Conservation (phyloP, 2,113 vertebrate species). For the Candoia aspera region DNA sequence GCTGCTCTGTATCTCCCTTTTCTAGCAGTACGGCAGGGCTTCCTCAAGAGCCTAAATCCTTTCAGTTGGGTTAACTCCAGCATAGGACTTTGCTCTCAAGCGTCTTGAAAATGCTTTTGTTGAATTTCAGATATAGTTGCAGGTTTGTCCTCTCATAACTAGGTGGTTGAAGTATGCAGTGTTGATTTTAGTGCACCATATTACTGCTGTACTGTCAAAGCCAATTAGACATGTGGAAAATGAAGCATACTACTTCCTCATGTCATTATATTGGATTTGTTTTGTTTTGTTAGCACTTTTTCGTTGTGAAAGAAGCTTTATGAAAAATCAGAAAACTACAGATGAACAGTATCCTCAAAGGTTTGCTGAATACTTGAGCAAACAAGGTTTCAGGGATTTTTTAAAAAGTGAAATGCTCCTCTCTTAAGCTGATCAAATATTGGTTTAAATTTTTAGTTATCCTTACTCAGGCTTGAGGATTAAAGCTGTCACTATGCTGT, state of each 20-base stretch:
- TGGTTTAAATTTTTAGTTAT: conserved; percentile 37
- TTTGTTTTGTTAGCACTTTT: conserved; percentile 67
- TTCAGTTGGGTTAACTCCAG: neutral
- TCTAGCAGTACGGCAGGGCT: neutral
- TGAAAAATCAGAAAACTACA: conserved; percentile 58
- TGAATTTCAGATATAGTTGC: conserved; percentile 57
- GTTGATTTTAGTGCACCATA: conserved; percentile 76
- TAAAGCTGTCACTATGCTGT: conserved; percentile 31
- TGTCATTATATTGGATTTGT: conserved; percentile 67
- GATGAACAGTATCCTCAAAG: conserved; percentile 53
- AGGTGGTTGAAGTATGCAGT: conserved; percentile 42
- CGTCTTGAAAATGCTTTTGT: conserved; percentile 63
- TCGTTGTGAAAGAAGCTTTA: conserved; percentile 65
- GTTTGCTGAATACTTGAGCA: conserved; percentile 29
- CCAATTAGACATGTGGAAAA: conserved; percentile 71
- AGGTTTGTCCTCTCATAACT: conserved; percentile 40
- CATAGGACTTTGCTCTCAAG: conserved; percentile 13
- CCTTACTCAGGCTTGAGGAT: conserved; percentile 22
- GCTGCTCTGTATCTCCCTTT: neutral
- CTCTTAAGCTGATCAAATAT: conserved; percentile 52
- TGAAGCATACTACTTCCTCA: conserved; percentile 74
- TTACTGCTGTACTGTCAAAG: conserved; percentile 78
- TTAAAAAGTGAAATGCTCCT: conserved; percentile 40
- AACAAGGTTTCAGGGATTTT: conserved; percentile 44
- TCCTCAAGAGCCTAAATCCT: neutral